Conservation (phyloP, 2,888 invertebrate species). For the Oxytorus armatus region DNA sequence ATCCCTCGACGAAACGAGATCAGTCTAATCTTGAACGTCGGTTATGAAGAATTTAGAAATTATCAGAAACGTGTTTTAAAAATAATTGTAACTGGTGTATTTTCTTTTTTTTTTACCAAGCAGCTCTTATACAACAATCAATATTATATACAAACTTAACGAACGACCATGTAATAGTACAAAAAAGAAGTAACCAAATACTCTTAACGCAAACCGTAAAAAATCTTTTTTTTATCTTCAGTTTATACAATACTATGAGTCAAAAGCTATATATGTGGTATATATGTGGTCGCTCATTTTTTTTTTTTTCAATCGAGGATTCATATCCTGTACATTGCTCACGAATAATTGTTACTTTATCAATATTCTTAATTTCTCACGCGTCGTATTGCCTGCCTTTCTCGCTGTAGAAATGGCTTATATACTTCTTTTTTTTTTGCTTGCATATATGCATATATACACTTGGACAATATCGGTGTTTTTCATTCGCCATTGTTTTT, state of each 20-base stretch:
- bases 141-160: constrained; percentile 80
- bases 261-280: constrained; percentile 54
- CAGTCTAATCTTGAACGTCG: no score
- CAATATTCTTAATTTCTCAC: constrained; percentile 7
- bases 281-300: constrained; percentile 26
- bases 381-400: constrained; percentile 35
- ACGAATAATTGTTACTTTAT: constrained; percentile 30
- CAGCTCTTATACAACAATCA: constrained; percentile 76
- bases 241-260: constrained; percentile 56
- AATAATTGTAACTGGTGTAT: constrained; percentile 77
- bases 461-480: constrained; percentile 52
- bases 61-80: constrained; percentile 67
- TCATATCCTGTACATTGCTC: constrained; percentile 36
- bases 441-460: constrained; percentile 57
- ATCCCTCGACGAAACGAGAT: not conserved
- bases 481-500: constrained; percentile 34
- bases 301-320: constrained; percentile 28
- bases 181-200: constrained; percentile 73
- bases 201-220: constrained; percentile 74
- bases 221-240: constrained; percentile 69
- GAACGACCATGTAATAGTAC: constrained; percentile 76
- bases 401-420: constrained; percentile 4
- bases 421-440: constrained; percentile 39
- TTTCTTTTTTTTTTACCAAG: constrained; percentile 67
- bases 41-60: constrained; percentile 23